Evolutionary conservation across 1,140 invertebrate genomes (phyloP).

Genomic region (Druon quercuslanigerum): DNA sequence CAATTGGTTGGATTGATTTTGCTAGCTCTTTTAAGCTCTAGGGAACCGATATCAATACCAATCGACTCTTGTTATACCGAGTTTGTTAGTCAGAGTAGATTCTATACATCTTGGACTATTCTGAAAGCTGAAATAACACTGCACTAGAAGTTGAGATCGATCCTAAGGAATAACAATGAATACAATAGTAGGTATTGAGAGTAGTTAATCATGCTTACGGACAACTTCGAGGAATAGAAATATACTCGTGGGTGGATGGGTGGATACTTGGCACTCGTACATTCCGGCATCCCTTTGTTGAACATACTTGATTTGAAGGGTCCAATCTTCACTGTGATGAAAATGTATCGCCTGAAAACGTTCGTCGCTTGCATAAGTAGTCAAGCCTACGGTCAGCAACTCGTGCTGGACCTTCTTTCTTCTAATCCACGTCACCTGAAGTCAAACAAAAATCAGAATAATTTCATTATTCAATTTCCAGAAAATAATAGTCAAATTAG

Average conservation of each 20-base stretch:
- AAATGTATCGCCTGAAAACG: constrained; percentile 90
- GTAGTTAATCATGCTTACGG: constrained; percentile 80
- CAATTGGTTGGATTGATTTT: no score
- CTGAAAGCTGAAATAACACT: constrained; percentile 13
- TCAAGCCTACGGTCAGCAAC: constrained; percentile 87
- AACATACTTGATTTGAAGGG: constrained; percentile 88
- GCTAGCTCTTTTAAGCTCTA: no score
- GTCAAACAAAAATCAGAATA: constrained; percentile 45
- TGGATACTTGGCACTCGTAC: constrained; percentile 93
- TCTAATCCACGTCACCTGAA: constrained; percentile 88
- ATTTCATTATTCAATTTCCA: background rate
- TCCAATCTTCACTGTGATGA: constrained; percentile 92
- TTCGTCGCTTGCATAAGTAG: constrained; percentile 90
- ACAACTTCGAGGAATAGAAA: constrained; percentile 88
- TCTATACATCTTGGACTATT: constrained; percentile 3
- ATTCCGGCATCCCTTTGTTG: constrained; percentile 86
- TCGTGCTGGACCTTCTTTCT: constrained; percentile 83
- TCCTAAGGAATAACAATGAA: background rate
- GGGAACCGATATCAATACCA: background rate
- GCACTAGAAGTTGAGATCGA: background rate
- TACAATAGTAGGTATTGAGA: constrained; percentile 14
- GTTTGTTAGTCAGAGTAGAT: background rate
- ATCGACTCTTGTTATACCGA: background rate
- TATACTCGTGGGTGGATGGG: constrained; percentile 90
- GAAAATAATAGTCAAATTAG: no score